Conservation (phyloP, 2,888 invertebrate species). For the Crocallis elinguaria region DNA sequence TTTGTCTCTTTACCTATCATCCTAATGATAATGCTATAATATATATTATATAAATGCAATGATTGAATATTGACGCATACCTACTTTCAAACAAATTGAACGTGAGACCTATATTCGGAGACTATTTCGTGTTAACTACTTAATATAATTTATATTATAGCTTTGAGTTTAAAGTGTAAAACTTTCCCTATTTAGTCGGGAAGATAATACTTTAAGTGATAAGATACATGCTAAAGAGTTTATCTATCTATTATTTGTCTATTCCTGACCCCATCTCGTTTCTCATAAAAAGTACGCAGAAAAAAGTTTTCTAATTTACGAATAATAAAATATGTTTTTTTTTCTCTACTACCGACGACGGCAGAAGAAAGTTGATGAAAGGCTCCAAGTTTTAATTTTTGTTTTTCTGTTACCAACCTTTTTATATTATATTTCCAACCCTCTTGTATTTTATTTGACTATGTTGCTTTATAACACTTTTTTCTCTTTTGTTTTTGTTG, state of each 20-base stretch:
- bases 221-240: too few relatives aligned
- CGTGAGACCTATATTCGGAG: conserved; percentile 31
- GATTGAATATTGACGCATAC: conserved; percentile 41
- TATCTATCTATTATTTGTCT: not conserved
- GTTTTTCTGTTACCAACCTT: conserved; percentile 70
- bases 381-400: conserved; percentile 73
- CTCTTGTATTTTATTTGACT: conserved; percentile 55
- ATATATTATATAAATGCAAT: conserved; percentile 10
- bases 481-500: not conserved
- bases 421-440: conserved; percentile 63
- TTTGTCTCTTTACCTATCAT: conserved; percentile 13
- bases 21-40: conserved; percentile 33
- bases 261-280: conserved; percentile 48
- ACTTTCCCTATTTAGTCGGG: too few relatives aligned
- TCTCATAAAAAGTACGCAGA: conserved; percentile 59
- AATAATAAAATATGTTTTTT: conserved; percentile 76
- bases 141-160: conserved; percentile 27
- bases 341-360: conserved; percentile 61
- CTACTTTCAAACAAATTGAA: conserved; percentile 31
- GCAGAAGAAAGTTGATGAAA: conserved; percentile 70
- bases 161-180: too few relatives aligned
- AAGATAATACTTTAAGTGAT: too few relatives aligned
- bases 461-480: conserved; percentile 20
- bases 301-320: conserved; percentile 79
- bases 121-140: conserved; percentile 27